Evolutionary conservation across 2,888 invertebrate species (phyloP), one percentile per base, ranked within the genome.

Genomic region (Conchocele bisecta): DNA sequence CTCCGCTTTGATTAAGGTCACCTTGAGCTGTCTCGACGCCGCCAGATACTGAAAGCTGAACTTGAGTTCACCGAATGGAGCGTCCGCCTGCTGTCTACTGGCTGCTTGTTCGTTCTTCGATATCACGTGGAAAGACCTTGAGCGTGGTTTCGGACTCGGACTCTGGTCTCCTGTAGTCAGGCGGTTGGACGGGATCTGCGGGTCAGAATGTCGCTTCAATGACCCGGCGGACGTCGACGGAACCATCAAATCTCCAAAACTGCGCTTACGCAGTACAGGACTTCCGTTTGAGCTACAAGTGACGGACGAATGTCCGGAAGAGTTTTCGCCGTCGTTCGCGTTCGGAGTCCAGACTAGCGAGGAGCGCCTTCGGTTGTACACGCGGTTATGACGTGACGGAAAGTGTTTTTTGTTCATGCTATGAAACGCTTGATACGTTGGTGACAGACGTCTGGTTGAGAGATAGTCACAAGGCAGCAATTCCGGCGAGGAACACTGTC

Each of bases 21-120:
- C 89, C 51, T 91, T 88, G 1, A 92, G 85, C n/a, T 91, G 85
- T 69, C 89, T 89, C 17, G 91, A 83, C 13, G 90, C 88, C 6
- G 91, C 90, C 37, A 91, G 86, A 67, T 91, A 91, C 65, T 91
- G 91, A 53, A 92, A 85, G 13, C 91, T 87, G 73, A 91, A 90
- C 71, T 88, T 86, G 0, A 89, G 64, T 54, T 87, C 86, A 0
- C 89, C 89, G n/a, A 85, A 68, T 53, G 86, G 83, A 3, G 88
- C 81, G 29, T 70, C 67, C 17, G 70, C 20, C 26, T 71, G 66
- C 35, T 66, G 63, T 3, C 48, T 57, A 37, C 58, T 58, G 29
- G 5, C 29, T 46, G 61, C 51, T 9, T 60, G 51, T 31, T 44
- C 51, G 24, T 37, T 51, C 35, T 57, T 54, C 2, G 42, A 29